These are phyloP conservation scores for Labeo rohita DNA, from an alignment of 2,113 vertebrate species.

Conservation along the genomic window DNA sequence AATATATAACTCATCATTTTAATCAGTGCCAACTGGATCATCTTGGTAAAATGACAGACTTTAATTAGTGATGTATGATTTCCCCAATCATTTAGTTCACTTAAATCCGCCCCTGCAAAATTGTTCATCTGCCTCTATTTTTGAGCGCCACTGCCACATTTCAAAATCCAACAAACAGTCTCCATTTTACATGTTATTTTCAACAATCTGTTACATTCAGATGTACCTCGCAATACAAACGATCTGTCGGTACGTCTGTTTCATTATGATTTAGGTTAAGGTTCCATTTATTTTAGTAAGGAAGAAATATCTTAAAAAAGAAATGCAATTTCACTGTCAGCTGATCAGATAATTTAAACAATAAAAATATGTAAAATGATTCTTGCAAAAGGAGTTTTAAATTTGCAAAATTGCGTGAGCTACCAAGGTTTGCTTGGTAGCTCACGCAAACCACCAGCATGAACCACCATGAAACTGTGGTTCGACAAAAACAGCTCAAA, in stretches of 20 bases:
- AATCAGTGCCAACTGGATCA: not conserved
- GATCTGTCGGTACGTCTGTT: not conserved
- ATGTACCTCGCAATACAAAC: not conserved
- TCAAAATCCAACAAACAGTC: not conserved
- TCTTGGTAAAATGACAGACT: not conserved
- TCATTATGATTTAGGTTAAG: not conserved
- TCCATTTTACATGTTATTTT: not conserved
- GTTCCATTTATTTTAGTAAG: not conserved
- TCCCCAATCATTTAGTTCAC: not conserved
- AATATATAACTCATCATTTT: not conserved
- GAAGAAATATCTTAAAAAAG: not conserved
- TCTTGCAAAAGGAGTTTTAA: not conserved
- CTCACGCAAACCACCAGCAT: no score
- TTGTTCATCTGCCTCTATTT: not conserved
- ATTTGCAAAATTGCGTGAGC: no score
- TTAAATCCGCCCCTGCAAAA: not conserved
- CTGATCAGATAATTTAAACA: not conserved
- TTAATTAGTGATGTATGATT: not conserved
- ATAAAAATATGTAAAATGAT: not conserved
- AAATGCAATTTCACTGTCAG: not conserved
- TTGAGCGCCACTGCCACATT: not conserved
- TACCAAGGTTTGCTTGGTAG: no score
- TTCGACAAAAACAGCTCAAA: no score
- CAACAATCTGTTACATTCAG: not conserved
- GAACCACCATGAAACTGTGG: no score